A percentile compares a stretch with the other conserved stretches of the same genome.
These are phyloP conservation scores for Cichladusa arquata DNA, from an alignment of 2,113 vertebrate genomes.

Conservation along the genomic window DNA sequence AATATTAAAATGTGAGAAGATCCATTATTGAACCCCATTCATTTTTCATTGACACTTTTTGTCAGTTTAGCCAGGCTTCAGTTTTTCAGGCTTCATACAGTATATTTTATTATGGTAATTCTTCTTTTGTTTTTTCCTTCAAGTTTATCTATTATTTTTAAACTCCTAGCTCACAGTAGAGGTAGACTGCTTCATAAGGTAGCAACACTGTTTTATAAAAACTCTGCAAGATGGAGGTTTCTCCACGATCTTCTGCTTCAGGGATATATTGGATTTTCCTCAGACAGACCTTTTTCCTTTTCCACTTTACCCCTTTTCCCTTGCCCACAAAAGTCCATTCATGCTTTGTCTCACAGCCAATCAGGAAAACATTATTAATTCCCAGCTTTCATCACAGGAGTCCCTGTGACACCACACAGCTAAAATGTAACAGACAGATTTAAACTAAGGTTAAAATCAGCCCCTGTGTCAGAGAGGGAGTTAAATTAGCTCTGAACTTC, in stretches of 20 bases:
- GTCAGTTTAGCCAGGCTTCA: slow-evolving; percentile 36
- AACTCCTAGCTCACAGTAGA: neutral
- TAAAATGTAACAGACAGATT: neutral
- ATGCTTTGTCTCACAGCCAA: neutral
- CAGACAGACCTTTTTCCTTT: neutral
- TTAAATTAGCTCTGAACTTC: neutral
- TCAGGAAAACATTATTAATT: neutral
- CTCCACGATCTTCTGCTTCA: neutral
- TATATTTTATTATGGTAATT: slow-evolving; percentile 5
- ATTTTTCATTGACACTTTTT: slow-evolving; percentile 58
- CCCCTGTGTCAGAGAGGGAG: fast-evolving
- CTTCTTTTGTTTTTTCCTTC: neutral
- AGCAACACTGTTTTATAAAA: neutral
- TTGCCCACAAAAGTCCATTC: neutral
- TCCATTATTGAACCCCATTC: slow-evolving; percentile 69
- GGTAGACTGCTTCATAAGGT: neutral
- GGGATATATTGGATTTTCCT: neutral
- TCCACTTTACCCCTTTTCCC: neutral
- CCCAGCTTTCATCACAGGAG: neutral
- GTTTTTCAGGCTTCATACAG: slow-evolving; percentile 13
- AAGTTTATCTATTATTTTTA: neutral
- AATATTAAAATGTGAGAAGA: slow-evolving; percentile 70
- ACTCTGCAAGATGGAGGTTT: neutral
- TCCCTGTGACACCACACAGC: neutral
- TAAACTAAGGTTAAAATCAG: neutral